Conservation (phyloP, 2,113 vertebrate genomes). For the Tympanuchus pallidicinctus region DNA sequence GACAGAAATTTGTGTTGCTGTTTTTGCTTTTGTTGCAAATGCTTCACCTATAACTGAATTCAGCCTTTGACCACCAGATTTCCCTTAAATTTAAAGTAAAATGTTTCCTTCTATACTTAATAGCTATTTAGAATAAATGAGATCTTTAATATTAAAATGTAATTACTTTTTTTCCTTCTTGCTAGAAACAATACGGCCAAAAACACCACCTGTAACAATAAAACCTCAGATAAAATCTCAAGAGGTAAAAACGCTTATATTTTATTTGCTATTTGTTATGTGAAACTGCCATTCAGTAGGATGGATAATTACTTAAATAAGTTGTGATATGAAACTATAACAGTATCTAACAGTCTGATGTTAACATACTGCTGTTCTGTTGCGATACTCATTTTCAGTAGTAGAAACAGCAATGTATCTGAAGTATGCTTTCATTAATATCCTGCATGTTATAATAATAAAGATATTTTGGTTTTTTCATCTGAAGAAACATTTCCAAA, state of each 20-base stretch:
- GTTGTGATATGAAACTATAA: background rate
- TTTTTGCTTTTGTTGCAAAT: background rate
- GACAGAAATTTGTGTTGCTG: background rate
- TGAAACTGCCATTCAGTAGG: background rate
- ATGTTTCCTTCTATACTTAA: background rate
- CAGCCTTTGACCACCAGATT: background rate
- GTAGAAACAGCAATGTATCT: background rate
- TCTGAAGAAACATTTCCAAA: background rate
- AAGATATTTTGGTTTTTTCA: background rate
- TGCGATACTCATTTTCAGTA: background rate
- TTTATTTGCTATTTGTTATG: constrained; percentile 5
- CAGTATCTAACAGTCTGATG: background rate
- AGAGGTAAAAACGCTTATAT: constrained; percentile 81
- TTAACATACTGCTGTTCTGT: background rate
- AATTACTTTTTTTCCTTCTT: background rate
- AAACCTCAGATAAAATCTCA: constrained; percentile 83
- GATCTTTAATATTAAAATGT: background rate
- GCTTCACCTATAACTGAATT: background rate
- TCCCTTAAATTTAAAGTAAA: background rate
- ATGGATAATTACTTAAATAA: no score
- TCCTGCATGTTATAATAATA: background rate
- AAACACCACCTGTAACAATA: constrained; percentile 91
- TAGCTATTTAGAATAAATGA: background rate
- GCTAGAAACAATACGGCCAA: constrained; percentile 89
- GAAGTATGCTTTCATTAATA: background rate